Percentiles rank a stretch among this genome's conserved stretches.
Conservation (phyloP, 64 coral and sea anemone genomes). For the Platygyra sinensis region DNA sequence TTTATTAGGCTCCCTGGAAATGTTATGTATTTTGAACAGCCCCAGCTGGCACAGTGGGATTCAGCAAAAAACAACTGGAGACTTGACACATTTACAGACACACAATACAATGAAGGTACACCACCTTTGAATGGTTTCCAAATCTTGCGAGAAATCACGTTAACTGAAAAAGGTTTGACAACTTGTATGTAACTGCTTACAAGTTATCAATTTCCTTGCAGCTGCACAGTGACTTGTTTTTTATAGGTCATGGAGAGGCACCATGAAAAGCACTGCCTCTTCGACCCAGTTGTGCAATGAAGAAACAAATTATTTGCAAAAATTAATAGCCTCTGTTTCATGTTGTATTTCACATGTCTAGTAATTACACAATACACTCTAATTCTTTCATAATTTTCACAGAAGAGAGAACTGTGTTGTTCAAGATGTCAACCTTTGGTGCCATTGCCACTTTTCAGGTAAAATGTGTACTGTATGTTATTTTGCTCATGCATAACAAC, state of each 20-base stretch:
- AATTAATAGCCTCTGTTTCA: too few relatives aligned
- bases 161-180: too few relatives aligned
- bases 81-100: conserved; percentile 79
- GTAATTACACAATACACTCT: background rate
- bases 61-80: conserved; percentile 84
- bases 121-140: background rate
- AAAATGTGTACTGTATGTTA: background rate
- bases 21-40: conserved; percentile 90
- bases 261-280: background rate
- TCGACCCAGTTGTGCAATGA: background rate
- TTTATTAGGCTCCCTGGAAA: conserved; percentile 71
- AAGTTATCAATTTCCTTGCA: too few relatives aligned
- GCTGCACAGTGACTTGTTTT: too few relatives aligned
- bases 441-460: conserved; percentile 89
- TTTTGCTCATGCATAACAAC: background rate
- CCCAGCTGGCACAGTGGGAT: conserved; percentile 89
- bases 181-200: too few relatives aligned
- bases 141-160: too few relatives aligned
- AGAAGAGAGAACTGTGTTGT: conserved; percentile 71
- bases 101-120: conserved; percentile 86
- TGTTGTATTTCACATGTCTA: too few relatives aligned
- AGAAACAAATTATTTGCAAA: background rate
- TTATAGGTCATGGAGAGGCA: too few relatives aligned
- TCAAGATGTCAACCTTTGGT: conserved; percentile 82
- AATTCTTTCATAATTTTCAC: background rate